phyloP scores from a whole-genome alignment of 2,113 vertebrate species.

The Notothenia rossii region DNA sequence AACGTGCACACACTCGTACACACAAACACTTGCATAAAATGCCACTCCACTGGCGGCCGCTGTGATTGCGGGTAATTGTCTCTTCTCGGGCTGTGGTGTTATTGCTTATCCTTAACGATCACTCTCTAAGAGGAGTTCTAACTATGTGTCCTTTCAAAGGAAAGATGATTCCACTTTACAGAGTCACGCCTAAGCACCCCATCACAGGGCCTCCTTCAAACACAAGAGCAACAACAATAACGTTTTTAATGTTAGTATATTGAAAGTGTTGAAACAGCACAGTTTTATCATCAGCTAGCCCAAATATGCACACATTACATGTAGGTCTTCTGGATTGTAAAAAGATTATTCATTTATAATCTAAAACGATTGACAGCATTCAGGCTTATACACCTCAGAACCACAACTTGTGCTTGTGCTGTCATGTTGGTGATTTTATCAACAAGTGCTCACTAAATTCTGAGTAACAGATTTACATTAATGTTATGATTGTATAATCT shows the following conservation, averaged over 20 bases:
- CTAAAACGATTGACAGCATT: neutral
- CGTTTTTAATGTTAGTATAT: slow-evolving; percentile 45
- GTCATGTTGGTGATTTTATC: too few species aligned
- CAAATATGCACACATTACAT: slow-evolving; percentile 16
- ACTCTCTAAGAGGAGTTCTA: slow-evolving; percentile 72
- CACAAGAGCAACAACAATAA: slow-evolving; percentile 45
- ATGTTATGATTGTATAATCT: too few species aligned
- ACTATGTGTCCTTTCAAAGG: slow-evolving; percentile 76
- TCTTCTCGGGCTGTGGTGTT: slow-evolving; percentile 81
- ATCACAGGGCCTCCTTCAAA: slow-evolving; percentile 37
- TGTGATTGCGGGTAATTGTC: slow-evolving; percentile 85
- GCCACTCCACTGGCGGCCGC: slow-evolving; percentile 66
- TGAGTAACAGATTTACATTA: too few species aligned
- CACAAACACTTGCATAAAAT: slow-evolving; percentile 81
- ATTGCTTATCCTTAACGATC: slow-evolving; percentile 80
- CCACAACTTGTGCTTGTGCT: too few species aligned
- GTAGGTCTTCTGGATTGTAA: slow-evolving; percentile 15
- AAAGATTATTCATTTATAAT: slow-evolving; percentile 5
- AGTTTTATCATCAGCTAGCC: slow-evolving; percentile 23
- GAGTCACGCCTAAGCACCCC: slow-evolving; percentile 60
- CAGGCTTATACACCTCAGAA: neutral
- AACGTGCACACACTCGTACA: slow-evolving; percentile 41
- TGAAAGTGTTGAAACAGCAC: slow-evolving; percentile 34
- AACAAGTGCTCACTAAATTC: too few species aligned
- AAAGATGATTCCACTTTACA: slow-evolving; percentile 80